phyloP scores from a whole-genome alignment of 2,113 vertebrate species.

The Cavia aperea region DNA sequence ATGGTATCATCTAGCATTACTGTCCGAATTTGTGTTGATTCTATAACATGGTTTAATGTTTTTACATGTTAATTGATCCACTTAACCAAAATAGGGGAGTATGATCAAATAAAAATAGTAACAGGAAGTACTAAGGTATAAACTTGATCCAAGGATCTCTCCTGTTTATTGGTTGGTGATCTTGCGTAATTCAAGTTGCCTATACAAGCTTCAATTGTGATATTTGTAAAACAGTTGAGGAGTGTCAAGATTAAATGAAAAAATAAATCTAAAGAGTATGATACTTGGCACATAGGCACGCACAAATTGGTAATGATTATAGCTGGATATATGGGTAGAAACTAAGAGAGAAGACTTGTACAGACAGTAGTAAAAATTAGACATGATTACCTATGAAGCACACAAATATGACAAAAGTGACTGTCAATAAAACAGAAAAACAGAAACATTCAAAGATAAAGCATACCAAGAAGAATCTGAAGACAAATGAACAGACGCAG shows the following conservation, averaged over 20 bases:
- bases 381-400: neutral
- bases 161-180: neutral
- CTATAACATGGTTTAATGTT: neutral
- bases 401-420: neutral
- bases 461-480: neutral
- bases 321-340: neutral
- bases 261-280: constrained; percentile 8
- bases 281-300: neutral
- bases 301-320: neutral
- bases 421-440: constrained; percentile 34
- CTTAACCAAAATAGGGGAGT: neutral
- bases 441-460: constrained; percentile 2
- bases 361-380: neutral
- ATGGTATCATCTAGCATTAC: neutral
- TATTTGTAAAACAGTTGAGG: neutral
- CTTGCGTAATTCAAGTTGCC: neutral
- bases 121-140: neutral
- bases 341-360: neutral
- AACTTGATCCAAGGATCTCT: neutral
- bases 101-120: neutral
- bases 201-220: constrained; percentile 3
- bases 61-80: neutral
- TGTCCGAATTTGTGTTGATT: neutral
- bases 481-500: neutral
- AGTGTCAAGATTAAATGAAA: neutral